phyloP scores from a whole-genome alignment of 2,797 vertebrate genomes.

The Microctenopoma stevenorrisi region DNA sequence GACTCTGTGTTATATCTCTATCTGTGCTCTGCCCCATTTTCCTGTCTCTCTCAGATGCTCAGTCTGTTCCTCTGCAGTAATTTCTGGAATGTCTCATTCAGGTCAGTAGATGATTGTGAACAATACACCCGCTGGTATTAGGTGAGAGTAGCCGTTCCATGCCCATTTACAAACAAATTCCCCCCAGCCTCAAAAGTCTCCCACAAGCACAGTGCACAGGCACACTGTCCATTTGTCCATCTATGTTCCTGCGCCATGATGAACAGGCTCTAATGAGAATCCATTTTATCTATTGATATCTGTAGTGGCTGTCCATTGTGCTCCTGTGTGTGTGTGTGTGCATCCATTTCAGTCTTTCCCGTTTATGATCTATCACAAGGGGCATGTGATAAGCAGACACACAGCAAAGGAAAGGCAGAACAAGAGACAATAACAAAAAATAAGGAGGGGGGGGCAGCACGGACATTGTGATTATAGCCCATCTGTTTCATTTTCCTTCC shows the following conservation, averaged over 20 bases:
- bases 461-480: conserved; percentile 52
- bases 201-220: conserved; percentile 1
- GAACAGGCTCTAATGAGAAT: conserved; percentile 49
- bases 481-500: conserved; percentile 55
- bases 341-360: conserved; percentile 34
- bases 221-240: conserved; percentile 16
- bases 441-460: conserved; percentile 17
- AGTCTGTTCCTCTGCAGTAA: conserved; percentile 48
- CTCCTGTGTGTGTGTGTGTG: conserved; percentile 23
- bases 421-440: conserved; percentile 22
- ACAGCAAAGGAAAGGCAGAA: conserved; percentile 24
- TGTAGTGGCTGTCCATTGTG: conserved; percentile 35
- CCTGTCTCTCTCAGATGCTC: conserved; percentile 35
- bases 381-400: conserved; percentile 42
- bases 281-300: conserved; percentile 63
- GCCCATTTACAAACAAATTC: conserved; percentile 9
- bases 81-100: conserved; percentile 57
- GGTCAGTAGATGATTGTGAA: conserved; percentile 49
- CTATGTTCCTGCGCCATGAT: conserved; percentile 25
- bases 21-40: conserved; percentile 20
- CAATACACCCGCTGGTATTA: conserved; percentile 39
- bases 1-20: background rate
- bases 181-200: conserved; percentile 1
- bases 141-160: conserved; percentile 36
- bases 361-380: conserved; percentile 51